These are phyloP conservation scores for Tor tambroides DNA, from an alignment of 2,113 vertebrate species.

Conservation along the genomic window DNA sequence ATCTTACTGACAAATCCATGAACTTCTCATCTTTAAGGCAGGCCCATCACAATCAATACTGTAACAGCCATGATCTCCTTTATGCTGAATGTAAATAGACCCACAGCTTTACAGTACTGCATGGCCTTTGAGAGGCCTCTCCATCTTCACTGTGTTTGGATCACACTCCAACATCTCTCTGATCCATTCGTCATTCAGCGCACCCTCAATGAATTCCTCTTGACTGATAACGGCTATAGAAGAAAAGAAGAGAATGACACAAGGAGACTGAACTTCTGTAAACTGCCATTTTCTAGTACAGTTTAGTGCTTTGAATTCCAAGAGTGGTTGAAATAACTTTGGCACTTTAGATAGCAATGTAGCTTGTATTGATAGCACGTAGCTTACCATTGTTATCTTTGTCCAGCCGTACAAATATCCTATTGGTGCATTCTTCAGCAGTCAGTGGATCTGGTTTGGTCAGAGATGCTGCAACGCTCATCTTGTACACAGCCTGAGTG, in stretches of 20 bases:
- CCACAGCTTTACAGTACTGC: slow-evolving; percentile 22
- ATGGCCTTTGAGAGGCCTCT: slow-evolving; percentile 61
- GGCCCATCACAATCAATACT: neutral
- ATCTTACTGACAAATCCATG: neutral
- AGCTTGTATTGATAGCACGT: neutral
- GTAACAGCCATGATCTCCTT: neutral
- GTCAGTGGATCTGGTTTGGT: slow-evolving; percentile 68
- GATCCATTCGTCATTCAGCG: slow-evolving; percentile 76
- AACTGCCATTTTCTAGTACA: neutral
- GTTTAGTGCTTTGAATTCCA: neutral
- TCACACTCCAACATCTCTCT: slow-evolving; percentile 78
- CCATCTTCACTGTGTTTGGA: slow-evolving; percentile 71
- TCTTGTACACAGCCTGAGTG: slow-evolving; percentile 75
- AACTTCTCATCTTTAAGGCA: neutral
- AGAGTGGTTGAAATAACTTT: neutral
- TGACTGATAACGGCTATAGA: slow-evolving; percentile 74
- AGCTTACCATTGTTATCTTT: slow-evolving; percentile 76
- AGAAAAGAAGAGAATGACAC: neutral
- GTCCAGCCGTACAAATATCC: slow-evolving; percentile 76
- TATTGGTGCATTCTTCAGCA: slow-evolving; percentile 75
- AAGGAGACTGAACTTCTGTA: neutral
- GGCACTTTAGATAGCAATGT: neutral
- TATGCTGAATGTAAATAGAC: neutral
- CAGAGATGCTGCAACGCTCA: slow-evolving; percentile 70
- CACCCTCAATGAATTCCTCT: slow-evolving; percentile 76